phyloP scores from a whole-genome alignment of 2,888 invertebrate species.

The Amphipoea lucens region DNA sequence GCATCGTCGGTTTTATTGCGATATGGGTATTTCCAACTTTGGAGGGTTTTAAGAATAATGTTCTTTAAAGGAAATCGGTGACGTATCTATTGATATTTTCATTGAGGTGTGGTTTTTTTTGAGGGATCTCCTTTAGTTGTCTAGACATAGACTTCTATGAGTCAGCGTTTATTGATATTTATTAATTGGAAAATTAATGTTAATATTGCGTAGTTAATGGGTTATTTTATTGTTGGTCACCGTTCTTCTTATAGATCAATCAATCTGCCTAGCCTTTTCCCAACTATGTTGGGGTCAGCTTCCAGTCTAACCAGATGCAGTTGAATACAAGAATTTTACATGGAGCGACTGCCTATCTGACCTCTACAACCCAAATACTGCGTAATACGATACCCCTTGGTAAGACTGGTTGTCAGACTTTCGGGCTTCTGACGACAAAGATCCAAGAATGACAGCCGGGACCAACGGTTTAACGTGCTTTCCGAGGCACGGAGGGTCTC shows the following conservation, averaged over 20 bases:
- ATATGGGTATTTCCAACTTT: conserved; percentile 41
- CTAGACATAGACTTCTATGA: conserved; percentile 19
- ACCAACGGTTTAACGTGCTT: too few species aligned
- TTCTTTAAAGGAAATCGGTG: conserved; percentile 21
- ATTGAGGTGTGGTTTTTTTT: not conserved
- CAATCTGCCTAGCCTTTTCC: not conserved
- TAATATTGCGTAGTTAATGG: not conserved
- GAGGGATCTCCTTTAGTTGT: not conserved
- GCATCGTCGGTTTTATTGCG: conserved; percentile 35
- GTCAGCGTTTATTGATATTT: not conserved
- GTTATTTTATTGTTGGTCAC: not conserved
- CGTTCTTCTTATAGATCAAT: not conserved
- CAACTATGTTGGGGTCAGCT: not conserved
- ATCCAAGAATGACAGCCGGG: too few species aligned
- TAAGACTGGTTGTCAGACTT: not conserved
- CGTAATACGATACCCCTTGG: not conserved
- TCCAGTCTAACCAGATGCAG: not conserved
- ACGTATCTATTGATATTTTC: conserved; percentile 27
- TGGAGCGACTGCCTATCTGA: too few species aligned
- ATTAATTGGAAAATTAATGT: not conserved
- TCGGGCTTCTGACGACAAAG: not conserved
- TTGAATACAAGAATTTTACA: too few species aligned
- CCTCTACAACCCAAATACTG: too few species aligned
- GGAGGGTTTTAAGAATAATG: conserved; percentile 17
- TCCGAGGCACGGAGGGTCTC: too few species aligned